Conservation (phyloP, 2,113 vertebrate species). For the Athene cunicularia region DNA sequence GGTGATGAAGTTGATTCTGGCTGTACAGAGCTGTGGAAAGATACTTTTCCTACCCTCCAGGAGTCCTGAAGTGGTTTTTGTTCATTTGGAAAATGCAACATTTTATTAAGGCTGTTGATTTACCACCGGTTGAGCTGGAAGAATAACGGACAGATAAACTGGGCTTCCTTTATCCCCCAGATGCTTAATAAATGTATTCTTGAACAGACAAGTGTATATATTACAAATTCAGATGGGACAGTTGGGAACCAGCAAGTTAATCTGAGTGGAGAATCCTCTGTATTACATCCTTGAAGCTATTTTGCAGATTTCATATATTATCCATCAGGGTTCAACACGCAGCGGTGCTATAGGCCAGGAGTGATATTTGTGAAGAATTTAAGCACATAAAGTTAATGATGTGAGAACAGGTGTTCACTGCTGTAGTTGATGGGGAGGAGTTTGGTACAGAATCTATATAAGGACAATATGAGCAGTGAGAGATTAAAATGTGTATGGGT, state of each 20-base stretch:
- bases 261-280: background rate
- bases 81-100: background rate
- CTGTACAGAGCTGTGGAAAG: background rate
- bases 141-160: background rate
- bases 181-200: background rate
- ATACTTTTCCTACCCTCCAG: background rate
- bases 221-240: background rate
- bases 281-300: background rate
- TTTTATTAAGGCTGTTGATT: conserved; percentile 19
- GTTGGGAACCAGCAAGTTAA: background rate
- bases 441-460: background rate
- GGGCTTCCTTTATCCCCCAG: background rate
- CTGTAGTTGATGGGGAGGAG: conserved; percentile 21
- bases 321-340: background rate
- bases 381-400: conserved; percentile 39
- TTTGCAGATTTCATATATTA: background rate
- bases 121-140: conserved; percentile 36
- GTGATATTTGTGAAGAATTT: conserved; percentile 9
- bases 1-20: background rate
- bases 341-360: conserved; percentile 11
- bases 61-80: background rate
- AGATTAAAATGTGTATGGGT: background rate
- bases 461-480: background rate
- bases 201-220: background rate
- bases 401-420: conserved; percentile 50